These are phyloP conservation scores for Ornithoptera priamus DNA, from an alignment of 2,888 invertebrate genomes.

Conservation along the genomic window DNA sequence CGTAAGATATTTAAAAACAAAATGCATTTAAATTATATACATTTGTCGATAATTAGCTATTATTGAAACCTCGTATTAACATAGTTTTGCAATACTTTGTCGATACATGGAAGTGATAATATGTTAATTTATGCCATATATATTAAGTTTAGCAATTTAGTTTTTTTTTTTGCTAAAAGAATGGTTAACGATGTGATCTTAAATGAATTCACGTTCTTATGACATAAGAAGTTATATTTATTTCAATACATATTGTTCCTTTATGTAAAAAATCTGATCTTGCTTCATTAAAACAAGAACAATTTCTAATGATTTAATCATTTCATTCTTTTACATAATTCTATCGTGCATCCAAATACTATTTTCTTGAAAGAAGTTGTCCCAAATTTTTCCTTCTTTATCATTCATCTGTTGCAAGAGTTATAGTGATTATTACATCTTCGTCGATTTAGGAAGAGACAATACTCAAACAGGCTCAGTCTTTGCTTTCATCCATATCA, in stretches of 20 bases:
- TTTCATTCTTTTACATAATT: neutral
- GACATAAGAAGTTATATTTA: neutral
- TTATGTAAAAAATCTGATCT: neutral
- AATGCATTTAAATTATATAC: neutral
- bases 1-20: neutral
- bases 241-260: too few species aligned
- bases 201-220: neutral
- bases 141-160: neutral
- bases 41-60: neutral
- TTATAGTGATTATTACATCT: too few species aligned
- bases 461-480: too few species aligned
- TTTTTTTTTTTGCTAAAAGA: neutral
- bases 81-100: neutral
- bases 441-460: too few species aligned
- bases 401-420: too few species aligned
- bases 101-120: neutral
- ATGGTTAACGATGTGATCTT: neutral
- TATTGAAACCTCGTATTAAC: neutral
- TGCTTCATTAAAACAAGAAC: neutral
- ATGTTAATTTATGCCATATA: neutral
- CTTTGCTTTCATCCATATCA: too few species aligned
- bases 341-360: neutral
- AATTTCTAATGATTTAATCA: neutral
- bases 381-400: too few species aligned
- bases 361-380: neutral